Base-by-base conservation (phyloP, 2,888 invertebrate genomes). In the Syrphus vitripennis region DNA sequence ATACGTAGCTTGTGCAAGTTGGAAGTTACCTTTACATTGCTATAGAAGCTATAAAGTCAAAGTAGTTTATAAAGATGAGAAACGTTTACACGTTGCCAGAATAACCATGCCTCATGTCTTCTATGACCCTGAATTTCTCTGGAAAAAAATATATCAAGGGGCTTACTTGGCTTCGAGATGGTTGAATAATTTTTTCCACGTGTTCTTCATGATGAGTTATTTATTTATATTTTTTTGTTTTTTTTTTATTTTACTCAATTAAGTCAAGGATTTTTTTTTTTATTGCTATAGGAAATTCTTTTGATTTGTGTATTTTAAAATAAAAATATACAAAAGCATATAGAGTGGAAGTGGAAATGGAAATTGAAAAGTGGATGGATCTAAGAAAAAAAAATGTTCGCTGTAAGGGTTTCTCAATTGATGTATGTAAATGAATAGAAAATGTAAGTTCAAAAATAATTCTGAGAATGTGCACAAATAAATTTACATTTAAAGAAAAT, bases 251-350 rank as follows among this genome's bases (percentile, higher is more conserved):
- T 24, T 26, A 40, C 59, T 61, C 61, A 61, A 61, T 61, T 61
- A 61, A 61, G 40, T 61, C 61, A 61, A 61, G 61, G 40, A 40
- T 61, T 59, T 40, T 26, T 29, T 61, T 59, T 40, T 26, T 29
- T 9, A 26, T 24, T 61, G 14, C 21, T 3, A n/a, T 3, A n/a
- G 6, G 24, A 61, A 40, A 61, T 61, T 61, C 40, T 40, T 61
- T 61, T 61, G 40, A 61, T 61, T 61, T 61, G 21, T 42, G 10
- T 40, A 4, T n/a, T 7, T 29, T 31, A 31, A 19, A 31, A 55
- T 16, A 19, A 10, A 53, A 2, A 21, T 3, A 21, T 3, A 4
- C 16, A n/a, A 6, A 2, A 7, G 24, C 14, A 14, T 1, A 14
- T 12, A 9, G 2, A 9, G 16, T 3, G 24, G 6, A 14, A 10